These are phyloP conservation scores for Drosophila busckii DNA, from an alignment of 1,140 invertebrate genomes.

Conservation along the genomic window DNA sequence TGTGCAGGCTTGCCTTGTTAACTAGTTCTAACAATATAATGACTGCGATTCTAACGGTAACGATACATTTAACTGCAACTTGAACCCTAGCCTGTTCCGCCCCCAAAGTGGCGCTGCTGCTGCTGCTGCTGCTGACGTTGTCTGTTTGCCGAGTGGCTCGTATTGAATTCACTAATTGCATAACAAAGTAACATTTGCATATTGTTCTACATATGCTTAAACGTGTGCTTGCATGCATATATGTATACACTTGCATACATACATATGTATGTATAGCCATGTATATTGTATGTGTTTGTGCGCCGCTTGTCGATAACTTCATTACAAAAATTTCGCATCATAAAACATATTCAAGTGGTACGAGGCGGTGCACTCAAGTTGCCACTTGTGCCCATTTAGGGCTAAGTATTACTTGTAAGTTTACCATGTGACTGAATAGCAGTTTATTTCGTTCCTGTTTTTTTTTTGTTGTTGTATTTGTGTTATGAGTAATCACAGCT, in stretches of 20 bases:
- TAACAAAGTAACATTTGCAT: constrained; percentile 78
- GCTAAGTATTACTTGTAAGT: constrained; percentile 73
- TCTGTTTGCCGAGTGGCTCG: constrained; percentile 50
- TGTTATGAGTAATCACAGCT: constrained; percentile 11
- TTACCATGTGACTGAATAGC: constrained; percentile 66
- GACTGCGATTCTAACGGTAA: constrained; percentile 40
- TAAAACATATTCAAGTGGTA: constrained; percentile 37
- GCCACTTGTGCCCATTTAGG: constrained; percentile 67
- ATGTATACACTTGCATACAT: neutral
- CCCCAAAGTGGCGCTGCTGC: constrained; percentile 12
- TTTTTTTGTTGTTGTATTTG: constrained; percentile 7
- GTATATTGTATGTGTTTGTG: constrained; percentile 5
- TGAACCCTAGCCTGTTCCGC: constrained; percentile 36
- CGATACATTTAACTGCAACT: constrained; percentile 61
- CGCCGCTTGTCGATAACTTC: constrained; percentile 59
- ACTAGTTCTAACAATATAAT: constrained; percentile 40
- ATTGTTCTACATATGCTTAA: constrained; percentile 67
- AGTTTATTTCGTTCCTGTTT: constrained; percentile 35
- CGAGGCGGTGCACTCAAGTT: constrained; percentile 31
- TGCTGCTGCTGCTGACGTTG: constrained; percentile 33
- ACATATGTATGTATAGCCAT: neutral
- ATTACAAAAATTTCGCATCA: constrained; percentile 63
- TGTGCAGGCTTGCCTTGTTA: neutral
- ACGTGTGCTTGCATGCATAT: constrained; percentile 28
- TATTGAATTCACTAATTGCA: constrained; percentile 78